Base-by-base conservation (phyloP, 2,113 vertebrate species). In the Emydocephalus ijimae region DNA sequence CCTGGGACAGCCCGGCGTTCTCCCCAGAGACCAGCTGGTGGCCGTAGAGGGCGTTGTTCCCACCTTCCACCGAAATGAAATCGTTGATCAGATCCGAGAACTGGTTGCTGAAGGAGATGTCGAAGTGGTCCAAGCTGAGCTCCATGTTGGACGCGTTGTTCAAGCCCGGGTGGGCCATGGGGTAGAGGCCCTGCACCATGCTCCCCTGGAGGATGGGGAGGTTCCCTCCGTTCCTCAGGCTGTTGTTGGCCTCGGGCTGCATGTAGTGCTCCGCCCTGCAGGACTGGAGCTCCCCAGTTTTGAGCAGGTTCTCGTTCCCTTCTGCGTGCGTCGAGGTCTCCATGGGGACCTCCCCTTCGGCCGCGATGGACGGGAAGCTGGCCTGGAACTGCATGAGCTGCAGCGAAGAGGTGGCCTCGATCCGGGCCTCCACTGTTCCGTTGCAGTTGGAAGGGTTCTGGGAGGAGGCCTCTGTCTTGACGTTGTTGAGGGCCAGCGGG, bases 51-150 rank as follows among this genome's bases (percentile, higher is more conserved):
- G 98, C 92, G n/a, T 98, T 96, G 91, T 98, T 97, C 90, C 98
- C 98, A 91, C 98, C 98, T 93, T 99, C 99, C 94, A 99, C 99
- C 0, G 99, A 99, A 97, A 99, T 99, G 97, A 99, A 99, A 96
- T 99, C 99, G 0, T 99, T 99, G 94, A 99, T 99, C 96, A 99
- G 98, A 97, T 99, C 99, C 15, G 99, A 99, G 96, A 99, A 99
- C 97, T 99, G 99, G 97, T 99, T 99, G 95, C 99, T 98, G 96
- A 99, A 99, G 96, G 99, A 99, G 97, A 99, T 99, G 96, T 99
- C 99, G 85, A 99, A 99, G 97, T 99, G 99, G 97, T 99, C 99
- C 97, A 99, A 97, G 96, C 98, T 99, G 97, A 99, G 99, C 97
- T 99, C 99, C 99, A 99, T 99, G 97, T 98, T 98, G 96, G 98